These are phyloP conservation scores for Eupsilia transversa DNA, from an alignment of 2,888 invertebrate genomes.

Conservation along the genomic window DNA sequence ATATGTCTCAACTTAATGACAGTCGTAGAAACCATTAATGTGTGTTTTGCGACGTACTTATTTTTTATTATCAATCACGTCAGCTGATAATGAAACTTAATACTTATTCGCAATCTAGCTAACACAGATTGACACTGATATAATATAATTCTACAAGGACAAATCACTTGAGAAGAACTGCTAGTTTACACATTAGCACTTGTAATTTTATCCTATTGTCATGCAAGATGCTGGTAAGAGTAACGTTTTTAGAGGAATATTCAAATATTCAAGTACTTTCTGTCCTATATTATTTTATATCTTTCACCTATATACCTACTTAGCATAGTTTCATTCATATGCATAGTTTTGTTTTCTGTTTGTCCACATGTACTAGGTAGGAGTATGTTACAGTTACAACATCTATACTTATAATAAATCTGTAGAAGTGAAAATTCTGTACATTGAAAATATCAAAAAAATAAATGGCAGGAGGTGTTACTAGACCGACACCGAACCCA, in stretches of 20 bases:
- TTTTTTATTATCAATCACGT: constrained; percentile 36
- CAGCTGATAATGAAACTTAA: constrained; percentile 36
- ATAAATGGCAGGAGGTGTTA: too few species aligned
- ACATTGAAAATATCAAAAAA: too few species aligned
- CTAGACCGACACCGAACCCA: too few species aligned
- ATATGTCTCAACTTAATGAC: constrained; percentile 7
- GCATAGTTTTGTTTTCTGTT: background rate
- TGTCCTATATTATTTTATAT: background rate
- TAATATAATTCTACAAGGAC: constrained; percentile 17
- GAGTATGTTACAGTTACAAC: too few species aligned
- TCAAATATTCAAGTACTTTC: background rate
- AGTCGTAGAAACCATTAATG: constrained; percentile 21
- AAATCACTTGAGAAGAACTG: constrained; percentile 24
- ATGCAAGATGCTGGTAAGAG: background rate
- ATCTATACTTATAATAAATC: too few species aligned
- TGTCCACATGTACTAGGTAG: too few species aligned
- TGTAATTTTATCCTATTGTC: background rate
- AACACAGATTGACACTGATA: constrained; percentile 27
- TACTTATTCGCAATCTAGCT: constrained; percentile 26
- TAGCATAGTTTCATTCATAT: background rate
- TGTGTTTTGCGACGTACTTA: constrained; percentile 31
- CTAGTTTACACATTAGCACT: background rate
- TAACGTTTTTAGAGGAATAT: background rate
- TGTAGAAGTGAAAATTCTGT: too few species aligned
- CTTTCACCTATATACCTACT: background rate